phyloP scores from a whole-genome alignment of 2,888 invertebrate genomes.

The Drosophila aldrichi region DNA sequence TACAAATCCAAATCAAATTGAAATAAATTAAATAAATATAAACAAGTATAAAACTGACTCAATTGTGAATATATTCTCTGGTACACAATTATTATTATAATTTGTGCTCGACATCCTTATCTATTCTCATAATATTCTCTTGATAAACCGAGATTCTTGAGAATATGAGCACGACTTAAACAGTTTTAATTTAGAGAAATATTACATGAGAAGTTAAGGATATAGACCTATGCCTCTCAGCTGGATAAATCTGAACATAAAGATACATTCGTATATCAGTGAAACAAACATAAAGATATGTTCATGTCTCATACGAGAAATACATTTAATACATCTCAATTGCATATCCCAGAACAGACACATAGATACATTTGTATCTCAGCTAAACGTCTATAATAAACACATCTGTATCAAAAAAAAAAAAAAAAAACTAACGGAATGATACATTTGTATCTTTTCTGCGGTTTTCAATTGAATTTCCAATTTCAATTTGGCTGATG shows the following conservation, averaged over 20 bases:
- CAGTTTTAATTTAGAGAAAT: neutral
- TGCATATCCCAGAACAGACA: constrained; percentile 22
- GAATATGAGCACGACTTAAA: neutral
- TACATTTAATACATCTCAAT: too few relatives aligned
- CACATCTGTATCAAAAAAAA: constrained; percentile 48
- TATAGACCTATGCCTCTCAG: neutral
- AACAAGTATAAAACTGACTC: too few relatives aligned
- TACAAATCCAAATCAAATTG: constrained; percentile 60
- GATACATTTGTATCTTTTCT: constrained; percentile 61
- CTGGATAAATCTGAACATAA: neutral
- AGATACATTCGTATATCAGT: constrained; percentile 43
- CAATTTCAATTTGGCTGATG: constrained; percentile 54
- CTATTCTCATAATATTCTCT: too few relatives aligned
- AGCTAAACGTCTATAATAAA: neutral
- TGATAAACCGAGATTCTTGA: too few relatives aligned
- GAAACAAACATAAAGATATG: neutral
- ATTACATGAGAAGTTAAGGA: neutral
- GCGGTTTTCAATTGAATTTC: constrained; percentile 60
- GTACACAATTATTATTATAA: neutral
- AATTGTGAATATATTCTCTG: too few relatives aligned
- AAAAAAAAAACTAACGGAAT: constrained; percentile 11
- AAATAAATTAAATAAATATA: constrained; percentile 17
- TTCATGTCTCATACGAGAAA: neutral
- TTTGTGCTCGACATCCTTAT: neutral
- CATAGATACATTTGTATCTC: constrained; percentile 52